Evolutionary conservation across 2,797 vertebrate genomes (phyloP), one percentile per base, ranked within the genome.

Genomic region (Scarus forsteni): DNA sequence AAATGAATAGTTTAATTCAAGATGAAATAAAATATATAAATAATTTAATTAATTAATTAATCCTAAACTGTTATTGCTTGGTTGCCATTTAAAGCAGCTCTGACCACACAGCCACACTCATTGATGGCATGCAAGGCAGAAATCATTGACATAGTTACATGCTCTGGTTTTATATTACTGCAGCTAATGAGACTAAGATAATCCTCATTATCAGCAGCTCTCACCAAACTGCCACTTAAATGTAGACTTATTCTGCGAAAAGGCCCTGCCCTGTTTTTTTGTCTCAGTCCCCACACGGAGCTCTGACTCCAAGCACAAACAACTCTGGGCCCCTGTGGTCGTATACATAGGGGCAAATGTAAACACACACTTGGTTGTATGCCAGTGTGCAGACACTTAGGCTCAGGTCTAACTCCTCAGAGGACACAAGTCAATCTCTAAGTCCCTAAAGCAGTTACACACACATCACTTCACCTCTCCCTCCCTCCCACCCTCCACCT

Each of bases 151-250:
- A 81, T 50, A 59, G 77, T 58, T 70, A 69, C 80, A 77, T 75
- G 74, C 72, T 85, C 78, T 54, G 34, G 69, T 85, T 75, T 90
- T 75, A 89, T 85, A 84, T 88, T 84, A 81, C 77, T 68, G 69
- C 78, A 84, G 64, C 64, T 88, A 85, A 87, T 89, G 79, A 86
- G 75, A 77, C 76, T 57, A 59, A 85, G 81, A 87, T 86, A 79
- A 86, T 83, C 77, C 74, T 84, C 57, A 85, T 85, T 85, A 89
- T 39, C 63, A 74, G 63, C 69, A 88, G 70, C 19, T 3, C 53
- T 75, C 35, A n/a, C 66, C 75, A 64, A 39, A 49, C 80, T 79
- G 78, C 61, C 77, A 75, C 81, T 90, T 85, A 85, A 81, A 85
- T 53, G 39, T 54, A 46, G 68, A 43, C 36, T 48, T 64, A 34